These are phyloP conservation scores for Nineta flava DNA, from an alignment of 2,888 invertebrate genomes.

Conservation along the genomic window DNA sequence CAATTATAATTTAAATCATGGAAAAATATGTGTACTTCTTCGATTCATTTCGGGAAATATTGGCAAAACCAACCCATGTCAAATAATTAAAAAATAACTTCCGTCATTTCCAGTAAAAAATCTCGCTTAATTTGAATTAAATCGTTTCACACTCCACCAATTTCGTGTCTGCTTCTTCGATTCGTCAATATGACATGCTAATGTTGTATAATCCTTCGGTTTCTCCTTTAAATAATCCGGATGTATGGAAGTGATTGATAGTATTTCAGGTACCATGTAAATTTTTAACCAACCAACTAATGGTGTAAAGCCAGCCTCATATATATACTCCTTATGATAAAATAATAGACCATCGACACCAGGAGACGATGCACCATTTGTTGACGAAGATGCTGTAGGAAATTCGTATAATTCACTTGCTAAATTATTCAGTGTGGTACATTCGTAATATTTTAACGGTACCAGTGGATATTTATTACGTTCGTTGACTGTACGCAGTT, in stretches of 20 bases:
- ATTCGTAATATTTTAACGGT: constrained; percentile 32
- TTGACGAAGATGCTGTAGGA: too few species aligned
- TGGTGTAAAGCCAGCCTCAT: constrained; percentile 65
- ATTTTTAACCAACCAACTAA: constrained; percentile 85
- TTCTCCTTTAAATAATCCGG: constrained; percentile 25
- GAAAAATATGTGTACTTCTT: too few species aligned
- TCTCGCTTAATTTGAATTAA: too few species aligned
- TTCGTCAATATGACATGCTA: constrained; percentile 32
- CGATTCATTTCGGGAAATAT: too few species aligned
- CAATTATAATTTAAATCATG: too few species aligned
- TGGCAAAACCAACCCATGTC: too few species aligned
- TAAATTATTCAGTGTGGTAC: constrained; percentile 27
- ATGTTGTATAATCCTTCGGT: constrained; percentile 34
- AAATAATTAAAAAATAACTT: too few species aligned
- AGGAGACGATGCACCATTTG: constrained; percentile 25
- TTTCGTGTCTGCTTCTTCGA: constrained; percentile 22
- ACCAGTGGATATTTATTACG: constrained; percentile 32
- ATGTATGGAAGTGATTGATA: constrained; percentile 33
- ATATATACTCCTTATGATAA: constrained; percentile 71
- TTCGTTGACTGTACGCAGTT: constrained; percentile 23
- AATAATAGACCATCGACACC: constrained; percentile 77
- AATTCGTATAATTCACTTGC: constrained; percentile 18
- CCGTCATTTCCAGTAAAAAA: too few species aligned
- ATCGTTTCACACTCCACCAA: constrained; percentile 5
- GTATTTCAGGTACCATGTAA: constrained; percentile 71